phyloP scores from a whole-genome alignment of 2,113 vertebrate species.

The Canis aureus region DNA sequence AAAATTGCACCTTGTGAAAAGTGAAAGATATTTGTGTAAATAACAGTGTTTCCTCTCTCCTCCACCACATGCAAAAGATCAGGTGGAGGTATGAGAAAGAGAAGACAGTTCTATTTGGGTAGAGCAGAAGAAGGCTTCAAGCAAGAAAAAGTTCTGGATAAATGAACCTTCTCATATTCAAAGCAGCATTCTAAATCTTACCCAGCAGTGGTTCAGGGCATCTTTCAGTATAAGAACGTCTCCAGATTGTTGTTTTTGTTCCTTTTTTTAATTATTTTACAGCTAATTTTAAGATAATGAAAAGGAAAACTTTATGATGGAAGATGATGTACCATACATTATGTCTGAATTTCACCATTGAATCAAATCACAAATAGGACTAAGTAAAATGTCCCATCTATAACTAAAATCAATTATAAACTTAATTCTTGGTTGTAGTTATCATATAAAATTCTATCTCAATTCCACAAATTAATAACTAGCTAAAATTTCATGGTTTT shows the following conservation, averaged over 20 bases:
- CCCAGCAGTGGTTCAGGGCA: background rate
- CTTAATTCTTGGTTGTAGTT: background rate
- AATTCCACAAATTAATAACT: background rate
- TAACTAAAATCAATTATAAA: conserved; percentile 10
- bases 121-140: background rate
- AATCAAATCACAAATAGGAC: background rate
- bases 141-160: background rate
- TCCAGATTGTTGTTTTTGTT: background rate
- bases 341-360: background rate
- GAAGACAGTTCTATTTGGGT: background rate
- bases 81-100: background rate
- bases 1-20: conserved; percentile 19
- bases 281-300: background rate
- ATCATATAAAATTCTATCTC: background rate
- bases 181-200: background rate
- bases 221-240: background rate
- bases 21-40: background rate
- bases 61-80: background rate
- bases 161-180: background rate
- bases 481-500: background rate
- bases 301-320: background rate
- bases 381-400: conserved; percentile 8
- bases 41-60: background rate
- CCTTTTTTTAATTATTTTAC: background rate
- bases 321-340: background rate